phyloP scores from a whole-genome alignment of 2,797 vertebrate genomes.

The Halcyon smyrnensis region DNA sequence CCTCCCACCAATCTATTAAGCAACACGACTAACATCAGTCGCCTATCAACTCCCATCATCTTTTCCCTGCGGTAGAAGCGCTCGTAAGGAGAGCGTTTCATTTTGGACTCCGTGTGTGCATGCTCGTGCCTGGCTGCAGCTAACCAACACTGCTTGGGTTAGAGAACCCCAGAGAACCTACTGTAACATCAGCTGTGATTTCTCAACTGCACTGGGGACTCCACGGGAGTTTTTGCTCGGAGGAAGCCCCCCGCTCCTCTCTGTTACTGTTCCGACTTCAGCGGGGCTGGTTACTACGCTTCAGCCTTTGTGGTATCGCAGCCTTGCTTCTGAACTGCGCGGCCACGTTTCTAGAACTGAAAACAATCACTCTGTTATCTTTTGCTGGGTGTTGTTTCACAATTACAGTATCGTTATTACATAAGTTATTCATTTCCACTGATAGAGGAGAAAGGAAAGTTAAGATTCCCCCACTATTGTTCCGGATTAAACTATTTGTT shows the following conservation, averaged over 20 bases:
- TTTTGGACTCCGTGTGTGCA: not conserved
- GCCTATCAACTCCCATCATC: constrained; percentile 24
- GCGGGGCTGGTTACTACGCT: fast-evolving
- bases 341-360: not conserved
- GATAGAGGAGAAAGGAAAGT: constrained; percentile 31
- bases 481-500: constrained; percentile 44
- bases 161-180: not conserved
- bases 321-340: not conserved
- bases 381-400: not conserved
- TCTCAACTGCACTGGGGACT: not conserved
- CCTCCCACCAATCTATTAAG: constrained; percentile 33
- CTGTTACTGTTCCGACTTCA: not conserved
- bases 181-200: not conserved
- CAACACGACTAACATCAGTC: constrained; percentile 39
- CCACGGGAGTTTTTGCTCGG: not conserved
- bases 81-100: not conserved
- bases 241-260: not conserved
- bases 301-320: not conserved
- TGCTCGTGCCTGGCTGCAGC: not conserved
- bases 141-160: not conserved
- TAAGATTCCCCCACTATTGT: constrained; percentile 28
- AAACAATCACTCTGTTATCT: not conserved
- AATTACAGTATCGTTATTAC: not conserved
- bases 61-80: not conserved
- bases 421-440: constrained; percentile 14